These are phyloP conservation scores for Drosophila insularis DNA, from an alignment of 1,140 invertebrate genomes.

Conservation along the genomic window DNA sequence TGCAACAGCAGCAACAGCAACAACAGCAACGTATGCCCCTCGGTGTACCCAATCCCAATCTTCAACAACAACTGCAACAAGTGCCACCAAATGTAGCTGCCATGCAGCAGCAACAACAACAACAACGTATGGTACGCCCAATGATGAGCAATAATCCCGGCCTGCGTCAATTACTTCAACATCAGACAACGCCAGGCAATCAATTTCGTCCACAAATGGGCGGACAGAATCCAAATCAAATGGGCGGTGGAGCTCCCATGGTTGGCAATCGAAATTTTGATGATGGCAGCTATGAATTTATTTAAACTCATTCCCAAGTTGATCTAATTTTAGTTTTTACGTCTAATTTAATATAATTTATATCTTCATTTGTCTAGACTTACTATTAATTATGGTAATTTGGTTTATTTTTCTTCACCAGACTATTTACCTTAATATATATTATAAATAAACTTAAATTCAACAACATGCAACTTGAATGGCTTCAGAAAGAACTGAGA, in stretches of 20 bases:
- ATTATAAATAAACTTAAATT: too few species aligned
- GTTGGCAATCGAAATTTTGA: conserved; percentile 78
- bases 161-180: conserved; percentile 87
- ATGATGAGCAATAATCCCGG: conserved; percentile 87
- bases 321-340: conserved; percentile 10
- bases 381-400: too few species aligned
- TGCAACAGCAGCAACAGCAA: conserved; percentile 78
- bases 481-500: too few species aligned
- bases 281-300: conserved; percentile 75
- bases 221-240: conserved; percentile 71
- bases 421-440: too few species aligned
- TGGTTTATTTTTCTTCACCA: too few species aligned
- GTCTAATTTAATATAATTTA: not conserved
- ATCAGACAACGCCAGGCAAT: conserved; percentile 83
- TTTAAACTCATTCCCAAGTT: conserved; percentile 45
- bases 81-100: conserved; percentile 63
- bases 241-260: conserved; percentile 74
- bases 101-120: conserved; percentile 60
- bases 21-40: conserved; percentile 58
- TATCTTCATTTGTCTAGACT: too few species aligned
- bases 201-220: conserved; percentile 81
- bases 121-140: conserved; percentile 85
- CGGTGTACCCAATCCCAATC: conserved; percentile 62
- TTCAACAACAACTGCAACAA: conserved; percentile 72
- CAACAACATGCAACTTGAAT: too few species aligned